Evolutionary conservation across 2,113 vertebrate species (phyloP).

Genomic region (Callaeas wilsoni): DNA sequence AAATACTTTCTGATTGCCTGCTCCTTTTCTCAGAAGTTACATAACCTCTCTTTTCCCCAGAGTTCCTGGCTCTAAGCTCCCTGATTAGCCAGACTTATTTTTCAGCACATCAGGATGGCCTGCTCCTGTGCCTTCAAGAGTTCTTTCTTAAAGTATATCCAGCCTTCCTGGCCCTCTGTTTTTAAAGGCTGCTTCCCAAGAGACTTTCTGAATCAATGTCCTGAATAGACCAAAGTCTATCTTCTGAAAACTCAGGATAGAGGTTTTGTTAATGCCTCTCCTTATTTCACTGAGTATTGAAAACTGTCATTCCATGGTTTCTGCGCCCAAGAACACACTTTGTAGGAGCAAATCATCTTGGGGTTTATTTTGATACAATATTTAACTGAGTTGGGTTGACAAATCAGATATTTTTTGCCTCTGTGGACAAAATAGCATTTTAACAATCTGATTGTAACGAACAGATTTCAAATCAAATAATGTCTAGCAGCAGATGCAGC

Average conservation of each 20-base stretch:
- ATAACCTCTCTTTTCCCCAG: background rate
- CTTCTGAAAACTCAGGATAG: background rate
- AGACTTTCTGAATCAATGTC: background rate
- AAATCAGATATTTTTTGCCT: background rate
- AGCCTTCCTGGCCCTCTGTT: background rate
- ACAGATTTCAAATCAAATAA: background rate
- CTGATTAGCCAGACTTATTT: background rate
- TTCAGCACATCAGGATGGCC: too few relatives aligned
- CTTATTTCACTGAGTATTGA: background rate
- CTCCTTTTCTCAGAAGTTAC: background rate
- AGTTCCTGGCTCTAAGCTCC: background rate
- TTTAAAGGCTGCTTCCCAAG: background rate
- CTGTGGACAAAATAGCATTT: background rate
- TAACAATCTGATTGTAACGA: background rate
- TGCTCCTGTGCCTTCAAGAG: background rate
- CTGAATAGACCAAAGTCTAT: background rate
- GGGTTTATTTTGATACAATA: background rate
- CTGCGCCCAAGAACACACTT: background rate
- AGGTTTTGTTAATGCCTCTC: background rate
- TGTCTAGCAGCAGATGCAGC: background rate
- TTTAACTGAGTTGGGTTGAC: background rate
- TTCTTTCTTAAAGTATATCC: background rate
- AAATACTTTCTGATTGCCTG: background rate
- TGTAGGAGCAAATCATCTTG: background rate
- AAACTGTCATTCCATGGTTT: background rate